These are phyloP conservation scores for Catostylus mosaicus DNA, from an alignment of 30 jellyfish, hydroid and myxozoan species.

Conservation along the genomic window DNA sequence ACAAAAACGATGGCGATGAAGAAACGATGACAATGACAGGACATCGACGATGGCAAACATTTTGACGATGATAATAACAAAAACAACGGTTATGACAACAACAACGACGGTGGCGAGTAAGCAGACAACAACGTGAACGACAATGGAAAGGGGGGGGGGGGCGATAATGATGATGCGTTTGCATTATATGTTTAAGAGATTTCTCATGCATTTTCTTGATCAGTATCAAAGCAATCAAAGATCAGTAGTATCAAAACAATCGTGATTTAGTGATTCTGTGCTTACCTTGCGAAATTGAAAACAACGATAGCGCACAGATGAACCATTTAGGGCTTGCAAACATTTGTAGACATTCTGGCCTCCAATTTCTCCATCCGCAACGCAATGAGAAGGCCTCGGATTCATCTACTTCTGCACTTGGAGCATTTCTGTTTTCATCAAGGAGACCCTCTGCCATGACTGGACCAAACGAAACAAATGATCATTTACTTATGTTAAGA, in stretches of 20 bases:
- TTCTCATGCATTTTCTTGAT: too few relatives aligned
- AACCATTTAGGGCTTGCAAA: conserved; percentile 80
- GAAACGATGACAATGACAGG: too few relatives aligned
- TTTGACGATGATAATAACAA: not conserved
- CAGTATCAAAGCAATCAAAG: not conserved
- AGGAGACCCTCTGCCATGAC: conserved; percentile 58
- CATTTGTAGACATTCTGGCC: conserved; percentile 95
- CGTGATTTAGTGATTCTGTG: too few relatives aligned
- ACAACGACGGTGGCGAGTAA: too few relatives aligned
- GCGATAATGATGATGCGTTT: too few relatives aligned
- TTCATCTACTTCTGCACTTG: conserved; percentile 12
- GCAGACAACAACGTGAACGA: too few relatives aligned
- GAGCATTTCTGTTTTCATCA: conserved; percentile 46
- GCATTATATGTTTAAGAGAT: too few relatives aligned
- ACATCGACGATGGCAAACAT: not conserved
- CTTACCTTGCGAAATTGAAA: conserved; percentile 85
- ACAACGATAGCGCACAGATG: conserved; percentile 45
- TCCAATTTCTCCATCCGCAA: conserved; percentile 79
- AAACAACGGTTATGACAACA: not conserved
- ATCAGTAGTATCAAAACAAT: too few relatives aligned
- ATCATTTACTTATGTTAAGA: too few relatives aligned
- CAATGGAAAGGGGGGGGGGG: not conserved
- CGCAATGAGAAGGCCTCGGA: conserved; percentile 15
- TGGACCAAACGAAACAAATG: not conserved
- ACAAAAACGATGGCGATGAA: not conserved